A percentile compares a stretch with the other conserved stretches of the same genome.
These are phyloP conservation scores for Scophthalmus maximus DNA, from an alignment of 2,113 vertebrate genomes.

Conservation along the genomic window DNA sequence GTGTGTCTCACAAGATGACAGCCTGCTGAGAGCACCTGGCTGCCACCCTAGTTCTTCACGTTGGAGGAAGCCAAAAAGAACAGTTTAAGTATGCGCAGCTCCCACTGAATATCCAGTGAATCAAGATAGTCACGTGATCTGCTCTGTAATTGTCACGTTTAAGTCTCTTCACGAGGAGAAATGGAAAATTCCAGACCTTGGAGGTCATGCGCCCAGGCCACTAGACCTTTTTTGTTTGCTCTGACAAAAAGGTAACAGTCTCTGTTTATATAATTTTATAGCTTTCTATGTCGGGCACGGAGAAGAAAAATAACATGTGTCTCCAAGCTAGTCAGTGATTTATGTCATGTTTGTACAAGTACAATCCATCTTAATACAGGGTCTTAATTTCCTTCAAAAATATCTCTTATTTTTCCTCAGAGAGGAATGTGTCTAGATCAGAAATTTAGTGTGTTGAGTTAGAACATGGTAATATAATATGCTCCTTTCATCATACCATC, in stretches of 20 bases:
- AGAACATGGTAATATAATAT: slow-evolving; percentile 20
- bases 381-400: slow-evolving; percentile 68
- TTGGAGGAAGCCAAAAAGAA: slow-evolving; percentile 21
- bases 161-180: slow-evolving; percentile 64
- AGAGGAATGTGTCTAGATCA: slow-evolving; percentile 53
- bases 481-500: slow-evolving; percentile 16
- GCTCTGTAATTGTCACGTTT: slow-evolving; percentile 76
- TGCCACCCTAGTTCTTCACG: slow-evolving; percentile 19
- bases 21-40: slow-evolving; percentile 76
- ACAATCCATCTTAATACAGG: slow-evolving; percentile 63
- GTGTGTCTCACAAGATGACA: slow-evolving; percentile 76
- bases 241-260: slow-evolving; percentile 73
- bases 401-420: slow-evolving; percentile 60
- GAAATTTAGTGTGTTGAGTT: slow-evolving; percentile 46
- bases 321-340: slow-evolving; percentile 62
- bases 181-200: slow-evolving; percentile 76
- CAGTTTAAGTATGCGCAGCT: slow-evolving; percentile 33
- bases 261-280: slow-evolving; percentile 77
- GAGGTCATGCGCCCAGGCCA: slow-evolving; percentile 70
- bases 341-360: slow-evolving; percentile 78
- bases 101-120: slow-evolving; percentile 61
- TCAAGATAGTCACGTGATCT: slow-evolving; percentile 67
- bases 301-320: slow-evolving; percentile 69
- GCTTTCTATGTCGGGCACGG: slow-evolving; percentile 67
- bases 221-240: slow-evolving; percentile 72